Percentiles rank a stretch among this genome's conserved stretches.
Conservation (phyloP, 2,113 vertebrate genomes). For the Reinhardtius hippoglossoides region DNA sequence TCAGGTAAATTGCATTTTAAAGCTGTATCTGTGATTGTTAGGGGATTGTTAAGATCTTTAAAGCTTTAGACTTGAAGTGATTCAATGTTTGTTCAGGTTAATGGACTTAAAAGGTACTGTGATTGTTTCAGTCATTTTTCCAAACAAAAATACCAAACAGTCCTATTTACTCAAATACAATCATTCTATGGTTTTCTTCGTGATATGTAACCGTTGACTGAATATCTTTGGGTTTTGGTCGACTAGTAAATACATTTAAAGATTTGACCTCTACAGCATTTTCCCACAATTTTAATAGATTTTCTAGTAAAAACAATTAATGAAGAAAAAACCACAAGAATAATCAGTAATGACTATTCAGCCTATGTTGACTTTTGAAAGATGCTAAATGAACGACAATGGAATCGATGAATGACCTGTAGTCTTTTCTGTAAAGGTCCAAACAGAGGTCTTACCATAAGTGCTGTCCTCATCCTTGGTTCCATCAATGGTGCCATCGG, state of each 20-base stretch:
- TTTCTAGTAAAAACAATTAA: background rate
- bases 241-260: too few species aligned
- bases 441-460: constrained; percentile 61
- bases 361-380: background rate
- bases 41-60: too few species aligned
- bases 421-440: background rate
- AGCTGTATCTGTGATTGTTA: too few species aligned
- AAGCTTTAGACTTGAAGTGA: too few species aligned
- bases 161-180: background rate
- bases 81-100: too few species aligned
- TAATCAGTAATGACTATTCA: background rate
- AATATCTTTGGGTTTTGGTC: too few species aligned
- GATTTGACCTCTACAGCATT: too few species aligned
- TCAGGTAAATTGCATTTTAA: background rate
- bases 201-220: too few species aligned
- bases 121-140: background rate
- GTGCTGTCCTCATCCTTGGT: constrained; percentile 96
- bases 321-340: background rate
- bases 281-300: background rate
- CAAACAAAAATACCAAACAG: background rate
- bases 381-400: background rate
- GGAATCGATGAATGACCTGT: background rate
- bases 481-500: constrained; percentile 96
- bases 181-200: too few species aligned
- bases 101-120: too few species aligned